phyloP scores from a whole-genome alignment of 2,113 vertebrate species.

The Bambusicola thoracicus region DNA sequence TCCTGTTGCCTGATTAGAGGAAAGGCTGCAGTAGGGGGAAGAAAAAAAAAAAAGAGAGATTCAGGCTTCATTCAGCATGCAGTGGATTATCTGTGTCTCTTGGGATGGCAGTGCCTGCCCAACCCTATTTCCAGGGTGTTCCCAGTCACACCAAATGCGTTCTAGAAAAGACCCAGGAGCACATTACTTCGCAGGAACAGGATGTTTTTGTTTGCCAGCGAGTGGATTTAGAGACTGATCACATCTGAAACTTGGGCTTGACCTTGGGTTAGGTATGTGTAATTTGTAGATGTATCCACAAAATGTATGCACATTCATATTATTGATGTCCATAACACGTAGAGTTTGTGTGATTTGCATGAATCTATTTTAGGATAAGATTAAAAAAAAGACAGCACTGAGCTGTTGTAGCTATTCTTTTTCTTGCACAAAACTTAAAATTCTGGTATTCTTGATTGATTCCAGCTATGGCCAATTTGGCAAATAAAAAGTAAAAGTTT shows the following conservation, averaged over 20 bases:
- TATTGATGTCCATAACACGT: neutral
- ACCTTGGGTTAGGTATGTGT: neutral
- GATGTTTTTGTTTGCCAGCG: slow-evolving; percentile 48
- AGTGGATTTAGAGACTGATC: slow-evolving; percentile 13
- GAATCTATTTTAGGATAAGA: neutral
- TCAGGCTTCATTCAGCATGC: neutral
- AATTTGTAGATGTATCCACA: neutral
- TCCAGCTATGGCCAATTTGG: slow-evolving; percentile 1
- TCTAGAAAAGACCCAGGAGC: slow-evolving; percentile 39
- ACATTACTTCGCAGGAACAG: slow-evolving; percentile 30
- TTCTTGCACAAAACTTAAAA: neutral
- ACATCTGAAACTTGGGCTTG: neutral
- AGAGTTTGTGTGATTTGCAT: neutral
- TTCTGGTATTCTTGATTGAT: slow-evolving; percentile 21
- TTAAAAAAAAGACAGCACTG: neutral
- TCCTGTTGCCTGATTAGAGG: neutral
- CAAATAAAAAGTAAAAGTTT: slow-evolving; percentile 34
- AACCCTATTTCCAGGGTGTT: slow-evolving; percentile 61
- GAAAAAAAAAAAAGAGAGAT: neutral
- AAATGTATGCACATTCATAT: neutral
- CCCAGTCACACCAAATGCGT: slow-evolving; percentile 45
- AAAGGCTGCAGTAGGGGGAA: neutral
- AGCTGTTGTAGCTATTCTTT: neutral
- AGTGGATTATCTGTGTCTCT: slow-evolving; percentile 32
- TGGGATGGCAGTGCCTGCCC: neutral